A percentile compares a stretch with the other conserved stretches of the same genome.
Conservation (phyloP, 2,113 vertebrate genomes). For the Scalopus aquaticus region DNA sequence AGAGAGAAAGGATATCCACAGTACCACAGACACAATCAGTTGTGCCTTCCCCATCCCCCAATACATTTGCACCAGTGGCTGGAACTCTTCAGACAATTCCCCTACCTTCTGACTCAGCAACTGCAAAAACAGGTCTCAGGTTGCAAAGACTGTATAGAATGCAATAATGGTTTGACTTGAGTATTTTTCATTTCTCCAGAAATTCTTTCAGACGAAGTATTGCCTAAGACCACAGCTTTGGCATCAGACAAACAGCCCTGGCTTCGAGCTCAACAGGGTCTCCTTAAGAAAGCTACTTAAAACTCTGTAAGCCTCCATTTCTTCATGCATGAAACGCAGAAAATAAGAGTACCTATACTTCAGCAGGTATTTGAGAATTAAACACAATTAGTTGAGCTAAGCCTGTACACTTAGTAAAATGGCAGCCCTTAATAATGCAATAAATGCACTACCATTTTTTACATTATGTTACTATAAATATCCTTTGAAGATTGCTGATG, state of each 20-base stretch:
- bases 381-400: background rate
- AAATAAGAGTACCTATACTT: background rate
- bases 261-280: background rate
- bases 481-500: background rate
- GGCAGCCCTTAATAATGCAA: background rate
- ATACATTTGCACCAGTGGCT: too few species aligned
- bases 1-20: too few species aligned
- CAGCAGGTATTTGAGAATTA: background rate
- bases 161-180: background rate
- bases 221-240: background rate
- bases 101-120: too few species aligned
- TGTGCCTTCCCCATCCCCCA: too few species aligned
- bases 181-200: background rate
- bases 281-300: background rate
- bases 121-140: too few species aligned
- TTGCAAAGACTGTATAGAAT: background rate
- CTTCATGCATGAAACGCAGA: background rate
- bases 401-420: background rate
- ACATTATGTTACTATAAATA: background rate
- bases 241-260: background rate
- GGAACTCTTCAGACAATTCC: too few species aligned
- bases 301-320: background rate
- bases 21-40: too few species aligned
- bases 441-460: background rate
- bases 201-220: background rate